Percentiles rank a stretch among this genome's conserved stretches.
These are phyloP conservation scores for Glossophaga mutica DNA, from an alignment of 2,797 vertebrate genomes.

Conservation along the genomic window DNA sequence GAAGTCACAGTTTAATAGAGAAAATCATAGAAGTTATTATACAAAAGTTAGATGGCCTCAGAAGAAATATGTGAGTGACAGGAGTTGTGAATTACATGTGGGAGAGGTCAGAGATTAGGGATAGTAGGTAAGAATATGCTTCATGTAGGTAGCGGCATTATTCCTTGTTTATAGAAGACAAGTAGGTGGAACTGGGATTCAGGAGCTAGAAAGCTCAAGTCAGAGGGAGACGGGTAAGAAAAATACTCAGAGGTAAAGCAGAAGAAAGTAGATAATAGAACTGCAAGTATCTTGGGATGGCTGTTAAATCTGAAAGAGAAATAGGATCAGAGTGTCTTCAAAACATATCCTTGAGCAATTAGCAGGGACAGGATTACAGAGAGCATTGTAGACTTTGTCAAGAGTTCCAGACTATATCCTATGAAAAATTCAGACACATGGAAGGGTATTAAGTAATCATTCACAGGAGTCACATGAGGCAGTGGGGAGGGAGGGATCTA, in stretches of 20 bases:
- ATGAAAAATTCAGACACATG: neutral
- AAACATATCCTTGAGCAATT: constrained; percentile 43
- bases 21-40: neutral
- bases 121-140: neutral
- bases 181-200: neutral
- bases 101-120: neutral
- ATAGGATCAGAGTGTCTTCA: neutral
- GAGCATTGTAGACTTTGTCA: neutral
- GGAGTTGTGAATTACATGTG: neutral
- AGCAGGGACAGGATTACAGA: neutral
- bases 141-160: neutral
- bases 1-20: neutral
- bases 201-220: neutral
- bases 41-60: neutral
- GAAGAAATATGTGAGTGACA: neutral
- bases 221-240: constrained; percentile 2
- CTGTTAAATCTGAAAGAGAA: constrained; percentile 26
- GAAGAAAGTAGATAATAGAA: constrained; percentile 11
- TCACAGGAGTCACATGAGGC: neutral
- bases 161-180: neutral
- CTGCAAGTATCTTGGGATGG: neutral
- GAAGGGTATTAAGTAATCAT: neutral
- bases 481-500: neutral
- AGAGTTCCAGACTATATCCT: neutral
- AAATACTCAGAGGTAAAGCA: constrained; percentile 1